These are phyloP conservation scores for Sebastes umbrosus DNA, from an alignment of 2,797 vertebrate genomes.

Conservation along the genomic window DNA sequence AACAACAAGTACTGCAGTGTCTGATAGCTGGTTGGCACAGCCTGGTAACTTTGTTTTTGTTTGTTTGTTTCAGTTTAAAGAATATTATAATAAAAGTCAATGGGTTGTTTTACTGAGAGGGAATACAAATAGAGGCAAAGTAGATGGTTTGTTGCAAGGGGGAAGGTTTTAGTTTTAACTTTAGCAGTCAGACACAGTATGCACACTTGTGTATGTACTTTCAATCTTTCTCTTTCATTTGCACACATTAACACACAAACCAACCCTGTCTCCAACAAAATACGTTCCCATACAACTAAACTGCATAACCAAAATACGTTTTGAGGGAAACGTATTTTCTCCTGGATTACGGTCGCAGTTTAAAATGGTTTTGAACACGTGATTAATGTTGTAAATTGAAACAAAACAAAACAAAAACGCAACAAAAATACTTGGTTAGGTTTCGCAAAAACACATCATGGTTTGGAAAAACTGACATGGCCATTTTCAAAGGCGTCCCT, in stretches of 20 bases:
- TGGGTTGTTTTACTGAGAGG: slow-evolving; percentile 24
- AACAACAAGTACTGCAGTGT: background rate
- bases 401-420: too few relatives aligned
- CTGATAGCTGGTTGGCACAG: slow-evolving; percentile 8
- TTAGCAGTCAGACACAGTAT: background rate
- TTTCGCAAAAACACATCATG: too few relatives aligned
- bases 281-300: too few relatives aligned
- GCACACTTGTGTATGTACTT: background rate
- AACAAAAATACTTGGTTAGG: too few relatives aligned
- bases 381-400: too few relatives aligned
- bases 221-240: background rate
- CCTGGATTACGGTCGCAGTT: too few relatives aligned
- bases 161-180: background rate
- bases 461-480: too few relatives aligned
- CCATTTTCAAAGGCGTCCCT: too few relatives aligned
- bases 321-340: too few relatives aligned
- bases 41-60: background rate
- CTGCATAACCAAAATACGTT: too few relatives aligned
- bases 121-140: background rate
- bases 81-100: slow-evolving; percentile 42
- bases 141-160: background rate
- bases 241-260: background rate
- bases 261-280: too few relatives aligned
- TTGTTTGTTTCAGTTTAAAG: background rate
- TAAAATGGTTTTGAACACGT: too few relatives aligned